phyloP scores from a whole-genome alignment of 2,113 vertebrate genomes.

The Paracanthobrama guichenoti region DNA sequence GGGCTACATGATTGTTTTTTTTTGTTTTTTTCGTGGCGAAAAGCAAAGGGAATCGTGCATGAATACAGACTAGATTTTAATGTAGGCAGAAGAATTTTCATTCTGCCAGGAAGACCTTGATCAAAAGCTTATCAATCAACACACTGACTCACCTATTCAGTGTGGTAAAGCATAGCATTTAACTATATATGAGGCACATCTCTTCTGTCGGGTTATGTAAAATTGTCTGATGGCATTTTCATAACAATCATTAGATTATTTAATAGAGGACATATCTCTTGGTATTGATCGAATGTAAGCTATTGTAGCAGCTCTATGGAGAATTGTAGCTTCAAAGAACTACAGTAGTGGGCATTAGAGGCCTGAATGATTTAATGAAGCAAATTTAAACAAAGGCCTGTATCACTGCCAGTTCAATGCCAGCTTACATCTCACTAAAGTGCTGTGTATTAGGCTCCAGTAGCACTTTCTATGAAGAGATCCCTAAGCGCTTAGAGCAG shows the following conservation, averaged over 20 bases:
- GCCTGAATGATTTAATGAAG: conserved; percentile 10
- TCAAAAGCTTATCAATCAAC: conserved; percentile 15
- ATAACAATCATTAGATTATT: conserved; percentile 15
- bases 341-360: neutral
- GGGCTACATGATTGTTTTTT: conserved; percentile 30
- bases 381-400: conserved; percentile 24
- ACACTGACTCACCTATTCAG: conserved; percentile 19
- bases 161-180: conserved; percentile 15
- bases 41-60: conserved; percentile 8
- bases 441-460: neutral
- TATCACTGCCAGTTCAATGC: conserved; percentile 11
- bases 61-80: conserved; percentile 17
- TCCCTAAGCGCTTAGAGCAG: neutral
- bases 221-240: conserved; percentile 27
- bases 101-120: conserved; percentile 14
- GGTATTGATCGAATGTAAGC: conserved; percentile 6
- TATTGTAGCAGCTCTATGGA: neutral
- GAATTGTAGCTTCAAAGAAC: conserved; percentile 16
- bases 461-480: neutral
- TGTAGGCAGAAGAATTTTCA: conserved; percentile 12
- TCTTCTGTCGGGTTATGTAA: conserved; percentile 23
- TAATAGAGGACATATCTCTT: conserved; percentile 23
- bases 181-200: neutral
- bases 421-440: conserved; percentile 17
- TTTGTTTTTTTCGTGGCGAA: neutral